Conservation (phyloP, 2,113 vertebrate species). For the Steatornis caripensis region DNA sequence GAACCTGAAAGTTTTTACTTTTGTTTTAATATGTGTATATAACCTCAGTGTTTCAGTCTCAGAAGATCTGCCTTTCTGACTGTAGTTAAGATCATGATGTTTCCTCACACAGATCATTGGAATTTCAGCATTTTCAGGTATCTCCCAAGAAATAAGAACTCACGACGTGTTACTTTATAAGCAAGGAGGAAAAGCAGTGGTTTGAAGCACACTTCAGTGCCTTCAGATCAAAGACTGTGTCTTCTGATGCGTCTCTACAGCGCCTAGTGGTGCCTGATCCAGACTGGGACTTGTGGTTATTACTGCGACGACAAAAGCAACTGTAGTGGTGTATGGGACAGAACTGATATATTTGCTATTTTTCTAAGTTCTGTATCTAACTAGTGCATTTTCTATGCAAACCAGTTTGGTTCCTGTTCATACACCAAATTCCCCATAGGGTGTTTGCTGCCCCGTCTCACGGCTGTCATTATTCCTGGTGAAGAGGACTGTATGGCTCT, state of each 20-base stretch:
- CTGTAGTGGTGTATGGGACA: background rate
- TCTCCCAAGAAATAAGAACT: background rate
- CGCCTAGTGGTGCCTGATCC: background rate
- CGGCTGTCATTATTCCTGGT: background rate
- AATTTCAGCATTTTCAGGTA: background rate
- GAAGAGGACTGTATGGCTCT: background rate
- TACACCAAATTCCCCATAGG: background rate
- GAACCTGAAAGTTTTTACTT: background rate
- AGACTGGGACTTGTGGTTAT: background rate
- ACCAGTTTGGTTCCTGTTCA: background rate
- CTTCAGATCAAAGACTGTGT: background rate
- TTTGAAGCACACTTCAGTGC: background rate
- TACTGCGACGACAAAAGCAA: background rate
- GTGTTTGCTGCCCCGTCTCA: background rate
- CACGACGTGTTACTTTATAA: background rate
- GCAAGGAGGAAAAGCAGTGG: background rate
- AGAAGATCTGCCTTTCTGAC: background rate
- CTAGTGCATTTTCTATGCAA: background rate
- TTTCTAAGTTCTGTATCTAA: background rate
- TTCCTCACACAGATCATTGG: background rate
- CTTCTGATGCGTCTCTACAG: background rate
- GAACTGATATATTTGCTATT: background rate
- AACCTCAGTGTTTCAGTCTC: background rate
- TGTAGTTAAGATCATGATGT: background rate
- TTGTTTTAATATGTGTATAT: background rate